A percentile compares a stretch with the other conserved stretches of the same genome.
Evolutionary conservation across 2,113 vertebrate genomes (phyloP).

Genomic region (Calyptomena viridis): DNA sequence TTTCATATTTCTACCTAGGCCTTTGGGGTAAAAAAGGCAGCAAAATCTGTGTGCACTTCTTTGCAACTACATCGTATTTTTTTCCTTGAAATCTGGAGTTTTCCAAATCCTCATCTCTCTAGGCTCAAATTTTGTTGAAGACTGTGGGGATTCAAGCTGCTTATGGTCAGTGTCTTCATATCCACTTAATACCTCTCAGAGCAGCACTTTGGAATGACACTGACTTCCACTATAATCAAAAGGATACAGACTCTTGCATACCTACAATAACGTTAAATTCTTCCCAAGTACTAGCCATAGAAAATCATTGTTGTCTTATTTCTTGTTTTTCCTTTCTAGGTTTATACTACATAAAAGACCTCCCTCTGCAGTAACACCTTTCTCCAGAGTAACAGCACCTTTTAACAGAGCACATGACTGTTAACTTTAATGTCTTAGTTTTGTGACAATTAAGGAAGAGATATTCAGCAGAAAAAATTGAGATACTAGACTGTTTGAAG

Average conservation of each 20-base stretch:
- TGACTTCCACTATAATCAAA: rapidly evolving
- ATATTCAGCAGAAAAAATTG: constrained; percentile 14
- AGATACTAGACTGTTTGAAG: neutral
- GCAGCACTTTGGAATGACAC: neutral
- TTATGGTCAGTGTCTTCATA: neutral
- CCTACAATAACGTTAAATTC: neutral
- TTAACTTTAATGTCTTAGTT: neutral
- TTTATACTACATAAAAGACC: neutral
- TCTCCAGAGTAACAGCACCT: neutral
- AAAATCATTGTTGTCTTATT: neutral
- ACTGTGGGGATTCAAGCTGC: neutral
- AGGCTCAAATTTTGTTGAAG: neutral
- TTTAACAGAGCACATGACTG: neutral
- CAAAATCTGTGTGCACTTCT: neutral
- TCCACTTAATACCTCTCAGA: neutral
- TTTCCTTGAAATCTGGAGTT: neutral
- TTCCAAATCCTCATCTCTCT: neutral
- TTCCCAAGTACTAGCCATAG: rapidly evolving
- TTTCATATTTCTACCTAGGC: neutral
- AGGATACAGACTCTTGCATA: rapidly evolving
- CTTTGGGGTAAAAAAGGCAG: rapidly evolving
- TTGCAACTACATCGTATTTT: neutral
- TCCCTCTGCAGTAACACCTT: neutral
- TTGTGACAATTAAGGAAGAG: constrained; percentile 9
- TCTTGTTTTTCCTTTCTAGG: neutral